These are phyloP conservation scores for Erynnis tages DNA, from an alignment of 2,888 invertebrate genomes.

Conservation along the genomic window DNA sequence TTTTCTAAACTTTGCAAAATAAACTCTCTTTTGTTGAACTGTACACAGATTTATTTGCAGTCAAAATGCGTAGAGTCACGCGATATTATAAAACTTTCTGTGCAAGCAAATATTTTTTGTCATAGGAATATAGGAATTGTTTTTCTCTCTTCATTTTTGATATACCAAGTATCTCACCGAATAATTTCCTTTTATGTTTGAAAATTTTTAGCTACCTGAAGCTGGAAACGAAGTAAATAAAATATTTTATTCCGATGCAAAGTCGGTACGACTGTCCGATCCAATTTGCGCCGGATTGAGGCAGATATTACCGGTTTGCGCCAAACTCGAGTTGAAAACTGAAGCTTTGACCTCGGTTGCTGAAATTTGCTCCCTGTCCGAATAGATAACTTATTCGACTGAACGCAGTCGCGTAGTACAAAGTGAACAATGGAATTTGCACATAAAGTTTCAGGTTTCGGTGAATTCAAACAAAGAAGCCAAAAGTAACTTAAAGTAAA, in stretches of 20 bases:
- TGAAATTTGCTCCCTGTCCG: conserved; percentile 20
- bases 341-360: conserved; percentile 24
- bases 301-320: conserved; percentile 54
- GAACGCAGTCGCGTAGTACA: too few relatives aligned
- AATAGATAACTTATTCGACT: conserved; percentile 1
- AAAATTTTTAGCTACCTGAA: conserved; percentile 17
- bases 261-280: conserved; percentile 48
- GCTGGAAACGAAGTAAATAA: conserved; percentile 16
- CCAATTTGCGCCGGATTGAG: conserved; percentile 61
- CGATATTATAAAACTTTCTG: too few relatives aligned
- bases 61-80: too few relatives aligned
- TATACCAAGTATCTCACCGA: not conserved
- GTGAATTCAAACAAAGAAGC: too few relatives aligned
- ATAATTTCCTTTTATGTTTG: conserved; percentile 8
- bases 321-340: conserved; percentile 24
- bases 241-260: conserved; percentile 41
- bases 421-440: too few relatives aligned
- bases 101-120: too few relatives aligned
- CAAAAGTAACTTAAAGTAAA: too few relatives aligned
- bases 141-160: not conserved
- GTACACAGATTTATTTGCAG: too few relatives aligned
- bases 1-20: too few relatives aligned
- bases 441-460: too few relatives aligned
- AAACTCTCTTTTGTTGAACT: too few relatives aligned
- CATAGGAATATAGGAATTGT: too few relatives aligned